Evolutionary conservation across 2,797 vertebrate species (phyloP), one percentile per base, ranked within the genome.

Genomic region (Megaceryle alcyon): DNA sequence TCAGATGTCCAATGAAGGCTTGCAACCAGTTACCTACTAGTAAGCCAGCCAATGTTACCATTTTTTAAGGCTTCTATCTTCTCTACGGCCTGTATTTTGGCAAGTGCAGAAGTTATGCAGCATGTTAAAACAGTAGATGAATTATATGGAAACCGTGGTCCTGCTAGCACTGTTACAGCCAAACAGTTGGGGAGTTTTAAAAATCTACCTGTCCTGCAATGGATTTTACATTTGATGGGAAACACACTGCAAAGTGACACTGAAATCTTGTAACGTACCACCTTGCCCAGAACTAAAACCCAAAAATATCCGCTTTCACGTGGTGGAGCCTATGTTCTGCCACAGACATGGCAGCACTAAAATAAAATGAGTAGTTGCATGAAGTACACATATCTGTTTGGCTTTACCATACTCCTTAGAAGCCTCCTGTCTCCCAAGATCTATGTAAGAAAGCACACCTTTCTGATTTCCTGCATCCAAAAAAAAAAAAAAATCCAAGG

Each of bases 101-200:
- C 84, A 82, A 72, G 63, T 21, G 44, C 9, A 53, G 13, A 59
- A 81, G 26, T 68, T 75, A 65, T 1, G 6, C 8, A 75, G 26
- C 59, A 15, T 60, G 21, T 66, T 86, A 79, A 84, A 86, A 28
- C 12, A 69, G 54, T 21, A 72, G 46, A 72, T 72, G 7, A 90
- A 43, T 83, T 63, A 72, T 14, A 61, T 0, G 10, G 61, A 76
- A 86, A 69, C 25, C 31, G 66, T 29, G 46, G 49, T 63, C 26
- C 54, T 76, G 20, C 26, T 76, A 84, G 29, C 8, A 28, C 31
- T 51, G 10, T 43, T 71, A 72, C 21, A 76, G 76, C 13, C 2
- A 2, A 88, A n/a, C 14, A 79, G 39, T 60, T 76, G 37, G 3
- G 20, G 11, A 46, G 31, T 78, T 93, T 91, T 90, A 94, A 89